A percentile compares a stretch with the other conserved stretches of the same genome.
Evolutionary conservation across 2,797 vertebrate genomes (phyloP).

Genomic region (Phalanger gymnotis): DNA sequence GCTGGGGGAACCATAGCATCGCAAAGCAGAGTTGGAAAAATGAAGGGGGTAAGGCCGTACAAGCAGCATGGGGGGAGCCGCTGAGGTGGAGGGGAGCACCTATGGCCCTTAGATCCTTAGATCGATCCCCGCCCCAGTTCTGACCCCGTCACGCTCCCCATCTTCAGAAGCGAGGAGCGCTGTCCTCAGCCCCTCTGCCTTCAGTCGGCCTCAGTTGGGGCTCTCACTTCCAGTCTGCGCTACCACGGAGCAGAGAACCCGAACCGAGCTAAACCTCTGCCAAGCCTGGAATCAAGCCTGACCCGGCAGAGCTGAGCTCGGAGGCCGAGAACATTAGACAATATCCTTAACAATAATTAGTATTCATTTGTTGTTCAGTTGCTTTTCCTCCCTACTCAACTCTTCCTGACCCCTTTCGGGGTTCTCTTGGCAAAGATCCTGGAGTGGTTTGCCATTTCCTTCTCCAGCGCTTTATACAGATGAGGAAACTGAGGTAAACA

Average conservation of each 20-base stretch:
- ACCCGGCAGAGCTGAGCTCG: neutral
- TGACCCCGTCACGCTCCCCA: neutral
- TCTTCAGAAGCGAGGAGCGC: neutral
- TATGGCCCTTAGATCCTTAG: neutral
- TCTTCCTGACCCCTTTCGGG: neutral
- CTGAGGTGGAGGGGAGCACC: too few species aligned
- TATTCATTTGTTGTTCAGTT: neutral
- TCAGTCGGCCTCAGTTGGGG: neutral
- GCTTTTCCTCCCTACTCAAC: neutral
- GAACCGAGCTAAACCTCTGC: neutral
- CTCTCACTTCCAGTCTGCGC: neutral
- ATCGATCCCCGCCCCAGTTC: neutral
- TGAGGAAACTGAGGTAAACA: neutral
- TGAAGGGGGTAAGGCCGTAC: neutral
- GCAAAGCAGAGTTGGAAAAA: neutral
- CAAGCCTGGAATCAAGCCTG: neutral
- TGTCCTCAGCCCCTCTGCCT: accelerated
- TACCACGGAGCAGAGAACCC: neutral
- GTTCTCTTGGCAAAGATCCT: neutral
- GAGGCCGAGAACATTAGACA: neutral
- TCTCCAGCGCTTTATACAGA: neutral
- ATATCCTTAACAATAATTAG: neutral
- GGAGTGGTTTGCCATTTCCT: neutral
- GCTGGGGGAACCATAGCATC: too few species aligned
- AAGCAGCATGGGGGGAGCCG: neutral